A percentile compares a stretch with the other conserved stretches of the same genome.
Conservation (phyloP, 2,888 invertebrate species). For the Prenolepis imparis region DNA sequence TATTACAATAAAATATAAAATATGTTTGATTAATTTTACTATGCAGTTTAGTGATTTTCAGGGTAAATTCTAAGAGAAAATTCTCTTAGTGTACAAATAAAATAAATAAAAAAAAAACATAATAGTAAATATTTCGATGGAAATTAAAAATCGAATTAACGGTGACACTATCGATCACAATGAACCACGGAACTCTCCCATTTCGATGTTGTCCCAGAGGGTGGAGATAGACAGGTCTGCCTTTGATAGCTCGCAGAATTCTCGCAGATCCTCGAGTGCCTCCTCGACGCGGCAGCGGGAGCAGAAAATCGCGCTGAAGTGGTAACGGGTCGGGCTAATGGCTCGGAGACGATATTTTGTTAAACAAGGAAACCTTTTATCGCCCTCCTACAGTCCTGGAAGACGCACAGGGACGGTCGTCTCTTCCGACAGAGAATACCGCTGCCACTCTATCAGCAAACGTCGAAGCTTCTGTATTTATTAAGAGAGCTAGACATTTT, state of each 20-base stretch:
- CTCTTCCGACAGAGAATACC: constrained; percentile 52
- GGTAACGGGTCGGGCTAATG: constrained; percentile 84
- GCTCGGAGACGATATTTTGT: constrained; percentile 84
- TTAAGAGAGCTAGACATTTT: not conserved
- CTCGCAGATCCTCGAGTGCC: constrained; percentile 73
- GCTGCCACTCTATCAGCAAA: not conserved
- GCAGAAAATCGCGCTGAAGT: constrained; percentile 83
- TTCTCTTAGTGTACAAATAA: too few species aligned
- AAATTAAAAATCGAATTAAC: constrained; percentile 48
- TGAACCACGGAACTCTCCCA: not conserved
- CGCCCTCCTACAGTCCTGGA: constrained; percentile 76
- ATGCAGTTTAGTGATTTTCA: too few species aligned
- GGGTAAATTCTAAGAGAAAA: too few species aligned
- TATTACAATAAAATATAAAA: too few species aligned
- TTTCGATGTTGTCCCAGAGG: constrained; percentile 21
- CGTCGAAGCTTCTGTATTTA: not conserved
- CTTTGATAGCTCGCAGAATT: constrained; percentile 77
- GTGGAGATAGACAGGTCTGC: constrained; percentile 62
- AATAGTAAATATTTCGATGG: not conserved
- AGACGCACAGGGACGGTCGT: constrained; percentile 76
- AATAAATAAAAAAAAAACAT: not conserved
- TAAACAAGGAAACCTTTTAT: constrained; percentile 86
- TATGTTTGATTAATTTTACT: too few species aligned
- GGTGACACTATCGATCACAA: not conserved
- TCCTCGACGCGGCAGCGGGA: constrained; percentile 77